Evolutionary conservation across 2,888 invertebrate species (phyloP), one percentile per base, ranked within the genome.

Genomic region (Agriopis leucophaearia): DNA sequence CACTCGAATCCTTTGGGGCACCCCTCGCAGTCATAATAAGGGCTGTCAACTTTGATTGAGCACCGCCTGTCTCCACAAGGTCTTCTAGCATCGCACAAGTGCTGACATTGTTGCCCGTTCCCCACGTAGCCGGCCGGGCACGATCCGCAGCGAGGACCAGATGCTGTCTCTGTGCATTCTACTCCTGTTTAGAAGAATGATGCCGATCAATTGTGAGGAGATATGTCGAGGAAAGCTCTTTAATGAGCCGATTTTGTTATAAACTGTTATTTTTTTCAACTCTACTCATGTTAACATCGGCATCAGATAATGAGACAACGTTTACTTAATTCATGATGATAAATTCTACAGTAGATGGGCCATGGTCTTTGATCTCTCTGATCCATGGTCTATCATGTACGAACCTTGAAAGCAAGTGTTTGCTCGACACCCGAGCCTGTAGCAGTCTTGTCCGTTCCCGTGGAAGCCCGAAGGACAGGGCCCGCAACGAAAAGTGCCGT

Each of bases 381-480:
- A n/a, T n/a, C 27, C 8, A 40, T 4, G 6, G 1, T 38, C n/a
- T 18, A 5, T 16, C 8, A 55, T 9, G 8, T n/a, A 55, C 64
- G 18, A 64, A 89, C 90, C 89, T 85, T 82, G 81, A 69, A 77
- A 91, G 70, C 92, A 92, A 12, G 85, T 78, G 55, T 75, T 82
- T 1, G 83, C 78, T 8, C 79, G 82, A 66, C 93, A 93, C 0
- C 82, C 71, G 0, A 85, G 8, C 47, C 88, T 82, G 57, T 94
- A 91, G 80, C 99, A 99, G 60, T 94, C 91, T 3, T 96, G 95
- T 10, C 95, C 96, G 79, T 96, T 94, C 71, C 98, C 97, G 0
- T 95, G 96, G 86, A 95, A 98, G 35, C 99, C 99, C 1, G 96
- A 88, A 0, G 99, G 99, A 83, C 99, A 99, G 0, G 96, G 89